Percentiles rank a stretch among this genome's conserved stretches.
phyloP scores from a whole-genome alignment of 2,113 vertebrate species.

The Alethe castanea region DNA sequence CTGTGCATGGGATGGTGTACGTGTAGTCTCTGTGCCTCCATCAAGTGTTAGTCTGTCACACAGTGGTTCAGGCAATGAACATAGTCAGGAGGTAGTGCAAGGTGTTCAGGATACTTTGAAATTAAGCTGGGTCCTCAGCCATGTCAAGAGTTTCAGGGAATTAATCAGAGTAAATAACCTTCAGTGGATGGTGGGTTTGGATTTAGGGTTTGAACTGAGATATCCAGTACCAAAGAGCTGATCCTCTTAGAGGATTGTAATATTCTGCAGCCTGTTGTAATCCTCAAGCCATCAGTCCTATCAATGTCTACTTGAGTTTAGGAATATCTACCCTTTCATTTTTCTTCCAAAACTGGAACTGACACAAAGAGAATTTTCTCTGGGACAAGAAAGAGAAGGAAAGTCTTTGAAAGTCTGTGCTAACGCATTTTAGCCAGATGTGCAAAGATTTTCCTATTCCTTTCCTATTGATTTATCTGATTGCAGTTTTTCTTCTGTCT shows the following conservation, averaged over 20 bases:
- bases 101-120: background rate
- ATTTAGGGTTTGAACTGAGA: background rate
- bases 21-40: background rate
- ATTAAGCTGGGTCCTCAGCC: background rate
- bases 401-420: background rate
- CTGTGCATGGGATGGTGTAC: no score
- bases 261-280: background rate
- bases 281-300: background rate
- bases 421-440: background rate
- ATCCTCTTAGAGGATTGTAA: background rate
- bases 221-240: background rate
- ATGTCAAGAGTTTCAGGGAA: background rate
- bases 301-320: background rate
- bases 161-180: background rate
- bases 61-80: background rate
- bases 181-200: background rate
- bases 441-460: background rate
- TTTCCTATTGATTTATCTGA: background rate
- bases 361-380: background rate
- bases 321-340: background rate
- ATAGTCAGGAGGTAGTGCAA: background rate
- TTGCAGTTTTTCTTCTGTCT: background rate
- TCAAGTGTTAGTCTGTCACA: background rate
- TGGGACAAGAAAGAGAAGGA: background rate
- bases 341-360: background rate